Conservation (phyloP, 2,888 invertebrate genomes). For the Itoplectis maculator region DNA sequence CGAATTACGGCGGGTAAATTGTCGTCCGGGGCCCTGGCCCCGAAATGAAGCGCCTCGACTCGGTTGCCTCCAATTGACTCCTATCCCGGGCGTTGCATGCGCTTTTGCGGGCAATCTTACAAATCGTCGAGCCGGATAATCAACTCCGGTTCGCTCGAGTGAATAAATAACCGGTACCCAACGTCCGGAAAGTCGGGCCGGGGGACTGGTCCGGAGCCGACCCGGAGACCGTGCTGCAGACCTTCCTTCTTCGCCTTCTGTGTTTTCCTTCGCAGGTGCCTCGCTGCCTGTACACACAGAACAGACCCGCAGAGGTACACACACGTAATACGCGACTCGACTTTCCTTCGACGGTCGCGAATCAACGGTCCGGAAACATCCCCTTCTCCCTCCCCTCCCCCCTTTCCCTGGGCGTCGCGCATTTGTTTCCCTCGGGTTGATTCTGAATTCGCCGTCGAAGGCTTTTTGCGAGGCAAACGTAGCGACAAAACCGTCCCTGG, state of each 20-base stretch:
- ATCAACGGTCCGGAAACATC: slow-evolving; percentile 44
- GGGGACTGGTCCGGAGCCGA: too few species aligned
- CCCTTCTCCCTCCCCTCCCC: too few species aligned
- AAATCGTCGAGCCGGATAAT: slow-evolving; percentile 60
- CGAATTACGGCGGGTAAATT: slow-evolving; percentile 15
- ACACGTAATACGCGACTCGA: slow-evolving; percentile 25
- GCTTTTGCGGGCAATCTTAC: slow-evolving; percentile 45
- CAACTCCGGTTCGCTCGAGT: slow-evolving; percentile 46
- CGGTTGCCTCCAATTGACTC: slow-evolving; percentile 6
- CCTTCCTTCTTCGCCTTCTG: background rate
- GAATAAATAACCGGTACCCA: slow-evolving; percentile 57
- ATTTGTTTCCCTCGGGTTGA: slow-evolving; percentile 37
- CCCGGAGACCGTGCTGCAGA: slow-evolving; percentile 20
- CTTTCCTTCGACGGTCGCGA: slow-evolving; percentile 25
- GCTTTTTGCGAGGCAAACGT: slow-evolving; percentile 12
- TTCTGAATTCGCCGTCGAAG: slow-evolving; percentile 15
- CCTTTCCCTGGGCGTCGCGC: slow-evolving; percentile 15
- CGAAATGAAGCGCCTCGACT: slow-evolving; percentile 12
- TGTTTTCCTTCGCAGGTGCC: slow-evolving; percentile 35
- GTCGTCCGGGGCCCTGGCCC: background rate
- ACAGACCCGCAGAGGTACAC: slow-evolving; percentile 31
- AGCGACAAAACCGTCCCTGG: background rate
- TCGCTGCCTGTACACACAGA: background rate
- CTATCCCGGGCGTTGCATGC: slow-evolving; percentile 1
- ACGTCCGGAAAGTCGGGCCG: slow-evolving; percentile 53